Evolutionary conservation across 2,888 invertebrate genomes (phyloP).

Genomic region (Ormia ochracea): DNA sequence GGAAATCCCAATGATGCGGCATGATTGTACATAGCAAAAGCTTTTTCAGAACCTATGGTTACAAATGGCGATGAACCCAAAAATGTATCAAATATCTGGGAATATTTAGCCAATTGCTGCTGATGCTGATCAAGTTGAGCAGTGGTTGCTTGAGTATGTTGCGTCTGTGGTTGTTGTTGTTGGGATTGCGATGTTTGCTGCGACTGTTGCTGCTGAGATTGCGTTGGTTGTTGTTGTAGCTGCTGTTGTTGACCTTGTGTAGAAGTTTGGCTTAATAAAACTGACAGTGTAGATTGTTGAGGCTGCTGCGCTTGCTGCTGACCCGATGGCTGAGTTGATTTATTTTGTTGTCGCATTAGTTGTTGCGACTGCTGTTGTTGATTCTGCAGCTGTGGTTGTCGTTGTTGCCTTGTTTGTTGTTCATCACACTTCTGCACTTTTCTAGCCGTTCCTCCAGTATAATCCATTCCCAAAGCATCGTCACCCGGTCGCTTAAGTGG

Average conservation of each 20-base stretch:
- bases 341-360: conserved; percentile 16
- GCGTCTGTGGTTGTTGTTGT: conserved; percentile 61
- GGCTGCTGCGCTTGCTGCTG: conserved; percentile 48
- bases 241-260: conserved; percentile 30
- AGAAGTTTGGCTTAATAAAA: conserved; percentile 27
- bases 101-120: conserved; percentile 69
- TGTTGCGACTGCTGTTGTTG: conserved; percentile 33
- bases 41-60: conserved; percentile 75
- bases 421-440: conserved; percentile 70
- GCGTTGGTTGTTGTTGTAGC: conserved; percentile 32
- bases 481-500: conserved; percentile 70
- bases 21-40: conserved; percentile 77
- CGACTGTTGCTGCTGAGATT: conserved; percentile 56
- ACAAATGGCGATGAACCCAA: conserved; percentile 74
- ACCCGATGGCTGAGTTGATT: conserved; percentile 30
- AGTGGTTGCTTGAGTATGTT: conserved; percentile 47
- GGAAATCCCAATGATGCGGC: conserved; percentile 76
- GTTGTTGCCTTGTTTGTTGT: conserved; percentile 30
- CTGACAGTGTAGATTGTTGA: conserved; percentile 38
- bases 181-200: conserved; percentile 65
- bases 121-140: conserved; percentile 65
- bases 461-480: conserved; percentile 69
- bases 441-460: conserved; percentile 65
- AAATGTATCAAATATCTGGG: conserved; percentile 76
- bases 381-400: conserved; percentile 37